Percentiles rank a stretch among this genome's conserved stretches.
These are phyloP conservation scores for Lagodon rhomboides DNA, from an alignment of 2,797 vertebrate species.

Conservation along the genomic window DNA sequence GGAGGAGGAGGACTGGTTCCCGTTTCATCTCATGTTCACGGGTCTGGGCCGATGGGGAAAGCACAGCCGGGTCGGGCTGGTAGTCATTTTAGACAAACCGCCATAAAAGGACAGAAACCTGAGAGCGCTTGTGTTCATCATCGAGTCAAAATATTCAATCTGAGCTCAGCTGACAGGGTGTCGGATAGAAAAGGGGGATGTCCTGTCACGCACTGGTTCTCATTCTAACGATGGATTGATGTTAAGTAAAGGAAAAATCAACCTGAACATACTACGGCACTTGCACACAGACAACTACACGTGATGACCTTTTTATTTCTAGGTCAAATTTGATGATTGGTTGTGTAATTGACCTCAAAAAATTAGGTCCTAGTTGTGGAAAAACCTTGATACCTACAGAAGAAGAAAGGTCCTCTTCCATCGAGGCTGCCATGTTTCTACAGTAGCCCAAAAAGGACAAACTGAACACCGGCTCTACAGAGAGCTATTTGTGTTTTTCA, in stretches of 20 bases:
- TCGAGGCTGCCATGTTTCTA: no score
- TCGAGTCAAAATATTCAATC: background rate
- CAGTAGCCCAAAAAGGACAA: no score
- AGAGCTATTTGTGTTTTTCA: no score
- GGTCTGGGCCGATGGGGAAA: constrained; percentile 10
- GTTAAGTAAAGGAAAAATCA: no score
- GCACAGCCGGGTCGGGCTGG: background rate
- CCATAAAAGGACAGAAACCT: background rate
- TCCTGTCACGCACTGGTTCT: background rate
- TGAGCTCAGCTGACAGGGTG: background rate
- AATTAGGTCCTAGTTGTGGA: no score
- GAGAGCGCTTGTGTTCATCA: constrained; percentile 2
- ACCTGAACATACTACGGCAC: no score
- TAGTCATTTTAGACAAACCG: background rate
- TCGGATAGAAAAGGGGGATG: background rate
- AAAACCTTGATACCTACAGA: no score
- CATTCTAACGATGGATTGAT: no score
- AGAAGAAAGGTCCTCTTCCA: no score
- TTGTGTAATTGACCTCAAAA: background rate
- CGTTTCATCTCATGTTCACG: constrained; percentile 51
- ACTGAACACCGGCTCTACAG: no score
- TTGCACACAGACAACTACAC: no score
- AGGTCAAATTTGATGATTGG: background rate
- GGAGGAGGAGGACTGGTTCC: constrained; percentile 12
- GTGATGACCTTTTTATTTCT: background rate